phyloP scores from a whole-genome alignment of 2,797 vertebrate species.

The Nannoperca obscura region DNA sequence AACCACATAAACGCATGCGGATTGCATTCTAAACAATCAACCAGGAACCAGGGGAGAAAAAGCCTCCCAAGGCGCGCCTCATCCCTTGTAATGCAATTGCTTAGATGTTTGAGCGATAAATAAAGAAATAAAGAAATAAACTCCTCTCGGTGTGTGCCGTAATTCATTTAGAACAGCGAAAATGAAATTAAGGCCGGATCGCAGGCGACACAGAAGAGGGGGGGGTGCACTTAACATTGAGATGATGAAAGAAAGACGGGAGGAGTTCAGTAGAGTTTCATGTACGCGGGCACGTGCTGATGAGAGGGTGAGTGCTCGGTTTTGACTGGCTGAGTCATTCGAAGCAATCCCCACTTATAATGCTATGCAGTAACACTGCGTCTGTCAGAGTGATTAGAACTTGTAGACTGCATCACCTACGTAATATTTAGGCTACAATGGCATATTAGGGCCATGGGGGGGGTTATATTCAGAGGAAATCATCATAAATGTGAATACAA shows the following conservation, averaged over 20 bases:
- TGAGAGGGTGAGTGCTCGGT: neutral
- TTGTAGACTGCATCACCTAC: neutral
- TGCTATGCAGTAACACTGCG: neutral
- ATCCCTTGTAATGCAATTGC: slow-evolving; percentile 77
- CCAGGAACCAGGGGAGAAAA: slow-evolving; percentile 24
- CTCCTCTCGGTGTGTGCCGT: slow-evolving; percentile 48
- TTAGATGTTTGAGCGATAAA: slow-evolving; percentile 53
- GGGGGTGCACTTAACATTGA: slow-evolving; percentile 46
- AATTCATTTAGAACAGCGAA: slow-evolving; percentile 76
- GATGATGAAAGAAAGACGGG: slow-evolving; percentile 43
- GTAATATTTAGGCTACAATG: no score
- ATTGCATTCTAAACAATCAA: slow-evolving; percentile 62
- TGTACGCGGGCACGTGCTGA: slow-evolving; percentile 8
- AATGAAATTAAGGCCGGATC: slow-evolving; percentile 75
- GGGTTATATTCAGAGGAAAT: no score
- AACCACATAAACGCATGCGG: slow-evolving; percentile 54
- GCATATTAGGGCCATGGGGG: no score
- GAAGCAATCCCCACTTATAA: neutral
- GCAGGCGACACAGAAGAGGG: slow-evolving; percentile 28
- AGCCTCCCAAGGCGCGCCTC: slow-evolving; percentile 61
- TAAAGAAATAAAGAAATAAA: slow-evolving; percentile 72
- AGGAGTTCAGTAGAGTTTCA: slow-evolving; percentile 10
- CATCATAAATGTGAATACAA: no score
- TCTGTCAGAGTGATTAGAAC: neutral
- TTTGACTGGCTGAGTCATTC: slow-evolving; percentile 23